Conservation (phyloP, 2,113 vertebrate species). For the Clarias batrachus region DNA sequence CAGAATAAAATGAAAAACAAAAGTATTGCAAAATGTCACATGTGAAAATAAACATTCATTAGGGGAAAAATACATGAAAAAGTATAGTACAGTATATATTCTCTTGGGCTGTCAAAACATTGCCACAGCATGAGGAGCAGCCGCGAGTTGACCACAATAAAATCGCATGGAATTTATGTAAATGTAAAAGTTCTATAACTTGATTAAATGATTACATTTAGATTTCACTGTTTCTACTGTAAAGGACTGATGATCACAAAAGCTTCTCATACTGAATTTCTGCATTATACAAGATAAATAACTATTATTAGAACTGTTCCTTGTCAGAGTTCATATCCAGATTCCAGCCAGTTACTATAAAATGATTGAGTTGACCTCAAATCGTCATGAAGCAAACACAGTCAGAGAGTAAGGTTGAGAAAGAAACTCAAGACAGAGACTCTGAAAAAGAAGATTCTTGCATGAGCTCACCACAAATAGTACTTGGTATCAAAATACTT, state of each 20-base stretch:
- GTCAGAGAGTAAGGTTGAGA: background rate
- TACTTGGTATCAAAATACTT: slow-evolving; percentile 29
- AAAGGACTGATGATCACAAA: background rate
- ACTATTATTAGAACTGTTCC: background rate
- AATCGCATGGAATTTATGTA: background rate
- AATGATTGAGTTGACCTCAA: background rate
- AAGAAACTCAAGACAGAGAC: slow-evolving; percentile 17
- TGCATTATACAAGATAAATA: background rate
- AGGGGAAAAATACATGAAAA: too few species aligned
- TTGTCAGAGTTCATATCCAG: background rate
- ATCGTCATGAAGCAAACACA: background rate
- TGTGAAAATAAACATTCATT: too few species aligned
- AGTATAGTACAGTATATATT: too few species aligned
- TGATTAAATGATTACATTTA: background rate
- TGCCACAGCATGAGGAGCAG: too few species aligned
- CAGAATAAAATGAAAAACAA: too few species aligned
- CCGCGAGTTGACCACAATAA: too few species aligned
- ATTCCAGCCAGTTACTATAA: background rate
- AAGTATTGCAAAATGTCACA: too few species aligned
- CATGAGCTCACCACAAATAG: slow-evolving; percentile 23
- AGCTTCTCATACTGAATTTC: background rate
- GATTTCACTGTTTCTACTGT: background rate
- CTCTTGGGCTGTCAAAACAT: too few species aligned
- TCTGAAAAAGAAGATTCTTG: background rate
- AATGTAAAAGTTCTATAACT: background rate